Evolutionary conservation across 2,113 vertebrate species (phyloP), one percentile per base, ranked within the genome.

Genomic region (Suricata suricatta): DNA sequence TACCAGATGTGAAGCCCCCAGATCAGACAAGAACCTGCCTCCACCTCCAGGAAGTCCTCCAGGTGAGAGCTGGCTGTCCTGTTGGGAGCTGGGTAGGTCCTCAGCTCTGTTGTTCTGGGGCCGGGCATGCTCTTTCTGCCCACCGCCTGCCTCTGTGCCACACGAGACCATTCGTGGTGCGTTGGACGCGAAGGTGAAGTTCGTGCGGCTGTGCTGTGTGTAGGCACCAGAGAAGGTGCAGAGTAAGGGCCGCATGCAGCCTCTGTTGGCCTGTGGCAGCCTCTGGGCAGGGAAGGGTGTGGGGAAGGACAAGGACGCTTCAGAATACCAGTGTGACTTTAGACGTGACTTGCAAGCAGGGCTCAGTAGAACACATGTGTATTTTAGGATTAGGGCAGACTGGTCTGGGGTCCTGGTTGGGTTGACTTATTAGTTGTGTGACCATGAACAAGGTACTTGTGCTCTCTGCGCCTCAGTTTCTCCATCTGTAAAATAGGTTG

Each of bases 191-290:
- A 15, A 52, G 69, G 3, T 52, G 27, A 19, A 21, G 10, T 27
- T 35, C 0, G 0, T 38, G n/a, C 9, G 1, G 1, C 27, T 12
- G 11, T 60, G 64, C 54, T 0, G 33, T 31, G 63, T 19, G 2
- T 7, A 29, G 50, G 21, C n/a, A 14, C 17, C 16, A 0, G 3
- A 11, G 35, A 64, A 63, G 38, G 44, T 27, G 33, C 5, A 16
- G 35, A 15, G 3, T 21, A 5, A 69, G 3, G 33, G 50, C 35
- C 0, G 7, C 5, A 16, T 52, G 38, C n/a, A 7, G 72, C 13
- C 60, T 7, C 29, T 50, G 54, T 38, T 3, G 19, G 60, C n/a
- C 54, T 74, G 35, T 38, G 81, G 76, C 14, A 41, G n/a, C 9
- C 57, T 41, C 21, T 16, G 19, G 74, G 19, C 11, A 2, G 60